Evolutionary conservation across 2,113 vertebrate species (phyloP).

Genomic region (Tricholaema leucomelas): DNA sequence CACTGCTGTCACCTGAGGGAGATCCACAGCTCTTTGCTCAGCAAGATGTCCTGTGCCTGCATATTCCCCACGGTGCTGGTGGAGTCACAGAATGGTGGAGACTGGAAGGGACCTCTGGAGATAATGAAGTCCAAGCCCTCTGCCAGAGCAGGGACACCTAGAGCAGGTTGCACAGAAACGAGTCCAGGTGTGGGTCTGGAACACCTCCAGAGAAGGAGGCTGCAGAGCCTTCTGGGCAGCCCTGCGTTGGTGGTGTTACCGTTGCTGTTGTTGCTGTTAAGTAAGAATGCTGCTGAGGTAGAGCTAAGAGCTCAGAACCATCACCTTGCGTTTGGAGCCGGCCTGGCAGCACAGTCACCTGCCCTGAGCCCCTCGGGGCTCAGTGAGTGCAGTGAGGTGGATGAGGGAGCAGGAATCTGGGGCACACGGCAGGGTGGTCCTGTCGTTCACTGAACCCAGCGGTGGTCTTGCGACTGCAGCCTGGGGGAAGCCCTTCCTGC

Average conservation of each 20-base stretch:
- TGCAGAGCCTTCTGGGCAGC: too few species aligned
- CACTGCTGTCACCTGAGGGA: background rate
- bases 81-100: too few species aligned
- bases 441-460: background rate
- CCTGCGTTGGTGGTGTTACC: too few species aligned
- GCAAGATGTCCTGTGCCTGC: background rate
- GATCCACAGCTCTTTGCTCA: background rate
- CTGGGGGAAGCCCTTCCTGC: background rate
- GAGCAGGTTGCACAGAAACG: too few species aligned
- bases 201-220: too few species aligned
- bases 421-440: background rate
- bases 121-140: too few species aligned
- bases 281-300: background rate
- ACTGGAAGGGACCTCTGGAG: too few species aligned
- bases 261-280: too few species aligned
- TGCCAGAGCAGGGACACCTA: too few species aligned
- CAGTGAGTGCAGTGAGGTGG: background rate
- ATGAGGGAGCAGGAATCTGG: background rate
- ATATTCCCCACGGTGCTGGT: rapidly evolving
- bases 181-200: too few species aligned
- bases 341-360: background rate
- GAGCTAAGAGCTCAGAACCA: background rate
- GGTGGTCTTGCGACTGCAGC: background rate
- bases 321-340: background rate
- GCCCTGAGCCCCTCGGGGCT: background rate